Evolutionary conservation across 1,140 invertebrate species (phyloP).

Genomic region (Scylla paramamosain): DNA sequence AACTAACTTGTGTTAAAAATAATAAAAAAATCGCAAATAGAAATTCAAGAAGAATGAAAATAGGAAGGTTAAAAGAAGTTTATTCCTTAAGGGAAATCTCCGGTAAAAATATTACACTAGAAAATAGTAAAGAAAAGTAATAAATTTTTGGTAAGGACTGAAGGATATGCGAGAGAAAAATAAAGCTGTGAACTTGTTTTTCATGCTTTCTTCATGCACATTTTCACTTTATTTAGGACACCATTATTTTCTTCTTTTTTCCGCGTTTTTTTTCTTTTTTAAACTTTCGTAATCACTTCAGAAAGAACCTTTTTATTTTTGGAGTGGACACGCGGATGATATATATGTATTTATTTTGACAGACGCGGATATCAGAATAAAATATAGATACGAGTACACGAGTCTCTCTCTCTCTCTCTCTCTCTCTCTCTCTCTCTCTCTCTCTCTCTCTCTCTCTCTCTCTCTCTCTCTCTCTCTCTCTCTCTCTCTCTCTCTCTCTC

Average conservation of each 20-base stretch:
- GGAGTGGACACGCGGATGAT: neutral
- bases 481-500: conserved; percentile 45
- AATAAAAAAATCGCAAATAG: neutral
- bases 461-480: conserved; percentile 44
- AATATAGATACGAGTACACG: neutral
- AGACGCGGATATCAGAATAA: neutral
- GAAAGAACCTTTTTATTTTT: neutral
- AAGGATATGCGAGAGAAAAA: no score
- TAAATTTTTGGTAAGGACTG: neutral
- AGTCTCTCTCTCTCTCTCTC: neutral
- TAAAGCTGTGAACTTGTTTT: no score
- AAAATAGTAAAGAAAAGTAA: neutral
- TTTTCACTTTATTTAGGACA: neutral
- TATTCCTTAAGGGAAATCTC: no score
- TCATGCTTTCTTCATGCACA: neutral
- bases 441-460: conserved; percentile 6
- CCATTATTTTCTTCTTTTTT: neutral
- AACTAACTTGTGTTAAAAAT: neutral
- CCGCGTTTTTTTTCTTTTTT: neutral
- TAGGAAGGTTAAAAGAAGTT: no score
- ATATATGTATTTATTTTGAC: neutral
- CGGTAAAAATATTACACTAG: no score
- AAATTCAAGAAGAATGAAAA: neutral
- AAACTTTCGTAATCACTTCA: neutral
- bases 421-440: conserved; percentile 28